Percentiles rank a stretch among this genome's conserved stretches.
Conservation (phyloP, 2,797 vertebrate species). For the Lithobates pipiens region DNA sequence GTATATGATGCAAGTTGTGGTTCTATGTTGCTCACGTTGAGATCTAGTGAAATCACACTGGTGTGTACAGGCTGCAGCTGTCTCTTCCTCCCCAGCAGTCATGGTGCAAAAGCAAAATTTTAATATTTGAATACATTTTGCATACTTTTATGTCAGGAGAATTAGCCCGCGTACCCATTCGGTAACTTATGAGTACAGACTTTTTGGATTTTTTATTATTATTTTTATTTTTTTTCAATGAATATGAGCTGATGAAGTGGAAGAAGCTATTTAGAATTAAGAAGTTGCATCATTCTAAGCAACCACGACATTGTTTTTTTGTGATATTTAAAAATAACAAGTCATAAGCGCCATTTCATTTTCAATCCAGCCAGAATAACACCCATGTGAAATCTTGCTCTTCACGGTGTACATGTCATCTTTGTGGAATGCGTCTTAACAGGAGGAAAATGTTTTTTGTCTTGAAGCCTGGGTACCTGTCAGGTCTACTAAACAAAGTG, state of each 20-base stretch:
- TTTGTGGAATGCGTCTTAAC: background rate
- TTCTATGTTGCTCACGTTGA: no score
- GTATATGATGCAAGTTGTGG: no score
- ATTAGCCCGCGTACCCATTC: background rate
- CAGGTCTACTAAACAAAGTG: background rate
- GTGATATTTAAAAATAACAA: background rate
- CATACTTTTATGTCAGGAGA: background rate
- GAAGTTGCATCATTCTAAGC: background rate
- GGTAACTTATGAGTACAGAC: background rate
- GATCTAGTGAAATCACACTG: no score
- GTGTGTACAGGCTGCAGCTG: no score
- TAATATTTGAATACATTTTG: background rate
- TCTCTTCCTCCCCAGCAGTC: no score
- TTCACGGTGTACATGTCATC: background rate
- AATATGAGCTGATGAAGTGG: background rate
- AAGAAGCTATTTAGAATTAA: background rate
- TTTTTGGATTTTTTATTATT: no score
- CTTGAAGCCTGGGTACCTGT: background rate
- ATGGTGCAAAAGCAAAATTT: background rate
- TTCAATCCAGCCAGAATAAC: background rate
- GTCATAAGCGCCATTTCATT: slow-evolving; percentile 8
- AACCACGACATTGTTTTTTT: slow-evolving; percentile 7
- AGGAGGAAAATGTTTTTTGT: background rate
- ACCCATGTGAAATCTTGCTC: background rate
- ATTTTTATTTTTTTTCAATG: background rate